A percentile compares a stretch with the other conserved stretches of the same genome.
Evolutionary conservation across 2,888 invertebrate species (phyloP).

Genomic region (Aphodius sticticus): DNA sequence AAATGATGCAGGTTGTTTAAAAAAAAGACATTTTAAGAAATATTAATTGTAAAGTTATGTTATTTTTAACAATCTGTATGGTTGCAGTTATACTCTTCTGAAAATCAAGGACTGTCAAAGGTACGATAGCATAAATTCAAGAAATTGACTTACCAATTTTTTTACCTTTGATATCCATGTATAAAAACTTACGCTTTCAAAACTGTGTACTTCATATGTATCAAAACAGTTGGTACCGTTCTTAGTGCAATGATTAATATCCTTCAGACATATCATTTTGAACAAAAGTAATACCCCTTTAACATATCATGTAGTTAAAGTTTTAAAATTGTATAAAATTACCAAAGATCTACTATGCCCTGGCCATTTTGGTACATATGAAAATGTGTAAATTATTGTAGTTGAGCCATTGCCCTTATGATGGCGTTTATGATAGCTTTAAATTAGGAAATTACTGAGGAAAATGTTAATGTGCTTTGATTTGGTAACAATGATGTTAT

Average conservation of each 20-base stretch:
- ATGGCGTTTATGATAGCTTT: slow-evolving; percentile 15
- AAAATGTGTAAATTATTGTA: slow-evolving; percentile 27
- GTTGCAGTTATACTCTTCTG: background rate
- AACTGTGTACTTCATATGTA: slow-evolving; percentile 17
- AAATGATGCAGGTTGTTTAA: slow-evolving; percentile 26
- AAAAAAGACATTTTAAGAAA: slow-evolving; percentile 29
- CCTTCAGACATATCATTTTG: slow-evolving; percentile 21
- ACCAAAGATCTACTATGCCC: slow-evolving; percentile 20
- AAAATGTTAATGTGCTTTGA: slow-evolving; percentile 22
- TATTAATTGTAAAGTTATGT: slow-evolving; percentile 21
- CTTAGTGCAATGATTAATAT: slow-evolving; percentile 17
- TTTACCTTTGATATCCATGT: slow-evolving; percentile 5
- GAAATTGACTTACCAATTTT: background rate
- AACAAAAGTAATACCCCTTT: slow-evolving; percentile 15
- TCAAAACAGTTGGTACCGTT: slow-evolving; percentile 18
- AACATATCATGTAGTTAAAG: slow-evolving; percentile 25
- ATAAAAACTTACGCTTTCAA: background rate
- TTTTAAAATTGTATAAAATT: slow-evolving; percentile 16
- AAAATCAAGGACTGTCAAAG: slow-evolving; percentile 4
- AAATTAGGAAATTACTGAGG: slow-evolving; percentile 21
- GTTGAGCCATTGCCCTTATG: slow-evolving; percentile 19
- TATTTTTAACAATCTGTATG: slow-evolving; percentile 10
- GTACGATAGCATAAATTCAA: background rate
- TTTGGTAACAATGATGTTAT: slow-evolving; percentile 9
- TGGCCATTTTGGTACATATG: slow-evolving; percentile 25